phyloP scores from a whole-genome alignment of 2,797 vertebrate genomes.

The Botia almorhae region DNA sequence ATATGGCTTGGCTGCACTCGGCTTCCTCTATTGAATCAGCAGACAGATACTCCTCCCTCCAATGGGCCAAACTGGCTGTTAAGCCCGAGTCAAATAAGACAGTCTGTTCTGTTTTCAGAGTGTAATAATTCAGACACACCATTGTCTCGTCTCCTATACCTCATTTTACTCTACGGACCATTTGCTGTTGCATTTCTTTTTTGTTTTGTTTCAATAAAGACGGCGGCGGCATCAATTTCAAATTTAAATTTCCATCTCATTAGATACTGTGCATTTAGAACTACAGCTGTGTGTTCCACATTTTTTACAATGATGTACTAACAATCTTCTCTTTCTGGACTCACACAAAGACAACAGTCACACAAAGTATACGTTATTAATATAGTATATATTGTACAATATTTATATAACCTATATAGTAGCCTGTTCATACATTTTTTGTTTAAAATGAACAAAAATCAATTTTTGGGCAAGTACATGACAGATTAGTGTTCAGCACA shows the following conservation, averaged over 20 bases:
- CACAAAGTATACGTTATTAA: no score
- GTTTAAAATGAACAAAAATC: no score
- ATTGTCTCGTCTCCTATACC: constrained; percentile 4
- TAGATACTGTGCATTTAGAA: background rate
- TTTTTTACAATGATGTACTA: background rate
- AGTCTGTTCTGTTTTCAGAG: background rate
- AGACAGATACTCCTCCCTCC: background rate
- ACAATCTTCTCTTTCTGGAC: no score
- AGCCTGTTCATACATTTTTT: no score
- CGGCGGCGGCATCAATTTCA: background rate
- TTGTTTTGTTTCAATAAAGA: constrained; percentile 21
- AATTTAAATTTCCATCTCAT: constrained; percentile 9
- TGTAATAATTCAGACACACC: constrained; percentile 10
- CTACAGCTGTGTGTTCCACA: background rate
- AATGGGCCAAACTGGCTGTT: constrained; percentile 8
- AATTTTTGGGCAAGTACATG: no score
- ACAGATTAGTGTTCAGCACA: no score
- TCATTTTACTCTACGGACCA: constrained; percentile 5
- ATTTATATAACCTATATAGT: no score
- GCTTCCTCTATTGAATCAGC: constrained; percentile 16
- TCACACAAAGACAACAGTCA: no score
- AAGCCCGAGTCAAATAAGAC: background rate
- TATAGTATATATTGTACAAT: no score
- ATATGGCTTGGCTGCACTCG: background rate
- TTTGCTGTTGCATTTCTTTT: background rate